Evolutionary conservation across 2,797 vertebrate genomes (phyloP).

Genomic region (Heterohyrax brucei): DNA sequence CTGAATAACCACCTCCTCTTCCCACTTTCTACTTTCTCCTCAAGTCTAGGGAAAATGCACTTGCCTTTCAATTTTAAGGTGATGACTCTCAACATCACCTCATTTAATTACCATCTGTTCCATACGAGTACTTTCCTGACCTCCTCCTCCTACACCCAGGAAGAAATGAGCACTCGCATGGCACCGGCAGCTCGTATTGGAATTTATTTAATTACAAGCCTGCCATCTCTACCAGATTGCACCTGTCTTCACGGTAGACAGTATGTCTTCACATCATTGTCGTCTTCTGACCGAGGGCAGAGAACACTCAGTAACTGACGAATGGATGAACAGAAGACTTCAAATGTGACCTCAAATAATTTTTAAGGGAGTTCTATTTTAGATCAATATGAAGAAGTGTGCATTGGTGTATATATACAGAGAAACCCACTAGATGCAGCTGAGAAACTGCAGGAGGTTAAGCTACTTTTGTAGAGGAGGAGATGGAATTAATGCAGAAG

Average conservation of each 20-base stretch:
- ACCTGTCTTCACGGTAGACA: background rate
- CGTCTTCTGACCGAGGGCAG: background rate
- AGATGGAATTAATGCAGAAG: background rate
- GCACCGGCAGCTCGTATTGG: background rate
- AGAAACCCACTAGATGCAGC: background rate
- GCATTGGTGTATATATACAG: rapidly evolving
- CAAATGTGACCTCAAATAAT: background rate
- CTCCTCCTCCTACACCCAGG: too few relatives aligned
- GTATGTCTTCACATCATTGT: background rate
- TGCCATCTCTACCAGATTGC: background rate
- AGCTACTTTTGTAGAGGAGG: background rate
- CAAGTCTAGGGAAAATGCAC: background rate
- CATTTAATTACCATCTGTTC: background rate
- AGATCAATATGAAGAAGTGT: background rate
- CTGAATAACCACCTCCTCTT: background rate
- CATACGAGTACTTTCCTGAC: background rate
- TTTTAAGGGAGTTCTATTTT: background rate
- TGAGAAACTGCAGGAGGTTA: background rate
- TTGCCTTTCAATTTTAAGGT: background rate
- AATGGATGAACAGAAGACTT: background rate
- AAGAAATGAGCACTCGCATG: background rate
- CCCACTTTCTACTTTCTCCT: background rate
- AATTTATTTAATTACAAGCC: background rate
- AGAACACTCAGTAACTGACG: background rate
- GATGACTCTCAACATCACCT: background rate